Evolutionary conservation across 2,888 invertebrate species (phyloP).

Genomic region (Protodeltote pygarga): DNA sequence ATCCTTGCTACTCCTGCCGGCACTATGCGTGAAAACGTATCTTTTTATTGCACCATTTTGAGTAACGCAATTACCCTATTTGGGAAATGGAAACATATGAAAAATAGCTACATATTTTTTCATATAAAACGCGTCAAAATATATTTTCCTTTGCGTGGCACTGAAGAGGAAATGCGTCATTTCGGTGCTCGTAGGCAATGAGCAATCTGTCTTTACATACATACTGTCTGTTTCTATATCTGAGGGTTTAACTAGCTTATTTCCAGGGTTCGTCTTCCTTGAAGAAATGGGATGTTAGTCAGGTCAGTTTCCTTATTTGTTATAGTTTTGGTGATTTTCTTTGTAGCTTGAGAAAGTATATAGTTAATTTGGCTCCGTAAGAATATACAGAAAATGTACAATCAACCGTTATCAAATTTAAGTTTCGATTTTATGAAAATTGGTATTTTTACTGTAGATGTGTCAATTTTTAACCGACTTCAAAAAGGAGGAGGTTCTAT

Average conservation of each 20-base stretch:
- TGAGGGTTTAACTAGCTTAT: not conserved
- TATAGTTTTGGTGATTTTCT: too few relatives aligned
- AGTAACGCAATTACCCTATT: conserved; percentile 52
- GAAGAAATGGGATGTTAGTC: not conserved
- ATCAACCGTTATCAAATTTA: too few relatives aligned
- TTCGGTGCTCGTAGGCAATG: conserved; percentile 40
- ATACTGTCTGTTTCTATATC: not conserved
- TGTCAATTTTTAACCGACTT: too few relatives aligned
- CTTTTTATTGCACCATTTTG: conserved; percentile 45
- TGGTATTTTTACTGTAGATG: too few relatives aligned
- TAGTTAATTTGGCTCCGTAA: too few relatives aligned
- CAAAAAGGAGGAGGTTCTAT: too few relatives aligned
- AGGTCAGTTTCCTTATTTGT: too few relatives aligned
- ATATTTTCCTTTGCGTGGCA: conserved; percentile 34
- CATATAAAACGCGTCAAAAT: conserved; percentile 42
- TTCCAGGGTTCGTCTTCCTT: not conserved
- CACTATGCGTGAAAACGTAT: conserved; percentile 14
- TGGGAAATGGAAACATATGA: conserved; percentile 51
- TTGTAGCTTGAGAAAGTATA: too few relatives aligned
- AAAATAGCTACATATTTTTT: conserved; percentile 48
- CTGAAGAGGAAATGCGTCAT: conserved; percentile 33
- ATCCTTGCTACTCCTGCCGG: not conserved
- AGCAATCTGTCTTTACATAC: conserved; percentile 29
- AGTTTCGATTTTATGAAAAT: too few relatives aligned
- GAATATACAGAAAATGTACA: too few relatives aligned